phyloP scores from a whole-genome alignment of 92 coral and sea anemone genomes.

The Palythoa grandis region DNA sequence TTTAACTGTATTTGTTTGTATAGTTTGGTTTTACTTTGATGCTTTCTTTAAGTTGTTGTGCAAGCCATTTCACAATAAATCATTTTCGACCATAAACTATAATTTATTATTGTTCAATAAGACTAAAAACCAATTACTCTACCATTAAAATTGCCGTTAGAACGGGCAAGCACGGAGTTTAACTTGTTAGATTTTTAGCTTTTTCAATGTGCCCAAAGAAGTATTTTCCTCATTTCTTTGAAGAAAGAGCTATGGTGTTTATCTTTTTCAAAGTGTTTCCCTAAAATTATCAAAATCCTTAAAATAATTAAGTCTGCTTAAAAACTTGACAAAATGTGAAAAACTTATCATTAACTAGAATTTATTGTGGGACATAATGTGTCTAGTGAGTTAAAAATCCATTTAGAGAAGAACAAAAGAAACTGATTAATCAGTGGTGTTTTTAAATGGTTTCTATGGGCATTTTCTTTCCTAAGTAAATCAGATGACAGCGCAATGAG shows the following conservation, averaged over 20 bases:
- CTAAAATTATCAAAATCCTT: not conserved
- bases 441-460: conserved; percentile 28
- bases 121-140: conserved; percentile 36
- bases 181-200: not conserved
- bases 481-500: conserved; percentile 10
- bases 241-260: not conserved
- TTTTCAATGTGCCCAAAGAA: not conserved
- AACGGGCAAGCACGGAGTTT: not conserved
- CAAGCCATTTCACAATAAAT: not conserved
- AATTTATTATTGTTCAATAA: conserved; percentile 30
- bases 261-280: not conserved
- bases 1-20: not conserved
- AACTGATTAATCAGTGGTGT: not conserved
- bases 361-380: conserved; percentile 7
- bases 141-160: conserved; percentile 1
- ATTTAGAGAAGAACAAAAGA: conserved; percentile 19
- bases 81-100: conserved; percentile 18
- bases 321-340: not conserved
- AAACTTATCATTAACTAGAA: conserved; percentile 13
- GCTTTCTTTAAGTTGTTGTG: not conserved
- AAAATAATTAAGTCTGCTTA: not conserved
- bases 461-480: not conserved
- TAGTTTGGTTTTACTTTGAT: not conserved
- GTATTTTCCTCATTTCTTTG: not conserved
- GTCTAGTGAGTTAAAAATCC: conserved; percentile 14